Base-by-base conservation (phyloP, 37 sponge, comb jelly and placozoan genomes). In the Lycopodina hypogea region DNA sequence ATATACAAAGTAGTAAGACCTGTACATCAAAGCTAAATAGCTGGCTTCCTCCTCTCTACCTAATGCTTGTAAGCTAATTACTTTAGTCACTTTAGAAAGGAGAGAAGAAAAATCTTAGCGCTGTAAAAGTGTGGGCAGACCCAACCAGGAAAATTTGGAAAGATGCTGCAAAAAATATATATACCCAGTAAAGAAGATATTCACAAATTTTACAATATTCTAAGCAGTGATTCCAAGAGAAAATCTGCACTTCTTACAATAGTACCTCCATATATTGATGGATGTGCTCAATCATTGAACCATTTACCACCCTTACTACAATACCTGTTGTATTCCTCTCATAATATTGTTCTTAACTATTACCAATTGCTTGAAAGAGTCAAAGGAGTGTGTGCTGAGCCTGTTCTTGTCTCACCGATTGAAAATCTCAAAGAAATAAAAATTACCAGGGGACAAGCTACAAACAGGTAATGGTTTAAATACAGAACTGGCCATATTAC, bases 401-500 rank as follows among this genome's bases (percentile, higher is more conserved):
- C 66, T 50, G 77, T 77, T 8, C n/a, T 71, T 36, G 48, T 34
- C 1, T 26, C 33, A n/a, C 84, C 76, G 68, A 68, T 75, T 9
- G 21, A 48, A 2, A 77, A 84, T 38, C 77, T 84, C 12, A 71
- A 84, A 56, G 48, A 75, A 42, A n/a, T n/a, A n/a, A n/a, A n/a
- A n/a, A 15, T 84, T 24, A 84, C 84, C 0, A 76, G 42, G 32
- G 71, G 59, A 26, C 77, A 76, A 37, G 69, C 84, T 29, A 69
- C 45, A 1, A 75, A 76, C 23, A 61, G 32, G 14, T 71, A 75
- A 38, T 74, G 76, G 83, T 72, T 75, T 1, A 83, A 45, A 29
- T 83, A 71, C 28, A 2, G 83, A 28, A 35, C 56, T 72, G 82
- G 82, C 28, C 42, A 65, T 14, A 81, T 81, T 19, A 72, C 82